These are phyloP conservation scores for Procambarus virginalis DNA, from an alignment of 1,140 invertebrate genomes.

Conservation along the genomic window DNA sequence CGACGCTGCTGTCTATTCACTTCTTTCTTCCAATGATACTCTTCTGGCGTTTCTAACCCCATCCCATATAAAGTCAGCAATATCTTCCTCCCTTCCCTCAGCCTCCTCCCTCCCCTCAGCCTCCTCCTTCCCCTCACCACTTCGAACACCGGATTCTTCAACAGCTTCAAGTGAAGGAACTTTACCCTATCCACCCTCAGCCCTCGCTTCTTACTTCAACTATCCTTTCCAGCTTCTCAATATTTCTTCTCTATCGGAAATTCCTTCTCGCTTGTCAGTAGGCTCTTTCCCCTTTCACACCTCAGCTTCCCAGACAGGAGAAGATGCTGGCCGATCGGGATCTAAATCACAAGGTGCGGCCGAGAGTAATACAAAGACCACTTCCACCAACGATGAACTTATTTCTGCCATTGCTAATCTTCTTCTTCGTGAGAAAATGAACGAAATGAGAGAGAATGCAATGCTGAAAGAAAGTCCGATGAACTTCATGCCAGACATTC, in stretches of 20 bases:
- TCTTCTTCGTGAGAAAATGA: background rate
- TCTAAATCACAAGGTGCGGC: too few species aligned
- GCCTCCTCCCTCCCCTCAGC: too few species aligned
- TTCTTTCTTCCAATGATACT: background rate
- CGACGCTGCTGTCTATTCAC: background rate
- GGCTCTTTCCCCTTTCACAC: background rate
- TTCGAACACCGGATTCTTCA: background rate
- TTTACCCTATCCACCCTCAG: background rate
- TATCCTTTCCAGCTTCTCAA: background rate
- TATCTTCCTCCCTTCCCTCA: slow-evolving; percentile 8
- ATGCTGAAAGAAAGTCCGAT: background rate
- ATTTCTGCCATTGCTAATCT: background rate
- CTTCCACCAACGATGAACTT: too few species aligned
- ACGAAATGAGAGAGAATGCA: background rate
- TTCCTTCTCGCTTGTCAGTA: background rate
- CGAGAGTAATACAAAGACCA: too few species aligned
- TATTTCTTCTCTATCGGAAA: background rate
- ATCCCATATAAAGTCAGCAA: background rate
- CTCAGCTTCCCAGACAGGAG: background rate
- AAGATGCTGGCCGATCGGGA: background rate
- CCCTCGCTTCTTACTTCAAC: background rate
- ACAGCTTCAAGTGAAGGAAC: background rate
- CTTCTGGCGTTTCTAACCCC: background rate
- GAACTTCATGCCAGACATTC: background rate
- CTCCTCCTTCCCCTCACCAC: background rate